Conservation (phyloP, 1,140 invertebrate species). For the Episyrphus balteatus region DNA sequence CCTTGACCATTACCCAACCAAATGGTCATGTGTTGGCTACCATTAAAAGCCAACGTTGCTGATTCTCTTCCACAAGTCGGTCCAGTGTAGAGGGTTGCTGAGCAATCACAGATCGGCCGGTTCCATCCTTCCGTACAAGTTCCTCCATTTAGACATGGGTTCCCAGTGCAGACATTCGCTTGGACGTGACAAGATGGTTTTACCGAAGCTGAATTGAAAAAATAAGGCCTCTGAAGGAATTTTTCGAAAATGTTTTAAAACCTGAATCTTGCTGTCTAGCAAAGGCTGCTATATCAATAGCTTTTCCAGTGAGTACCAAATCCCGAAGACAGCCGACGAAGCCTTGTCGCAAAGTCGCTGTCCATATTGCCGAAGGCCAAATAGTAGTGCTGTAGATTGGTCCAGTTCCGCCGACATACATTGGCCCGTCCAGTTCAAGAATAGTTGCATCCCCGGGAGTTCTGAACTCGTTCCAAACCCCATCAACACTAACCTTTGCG, state of each 20-base stretch:
- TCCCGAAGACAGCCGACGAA: constrained; percentile 94
- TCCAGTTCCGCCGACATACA: constrained; percentile 83
- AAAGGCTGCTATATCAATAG: constrained; percentile 80
- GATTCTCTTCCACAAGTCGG: constrained; percentile 87
- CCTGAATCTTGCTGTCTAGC: constrained; percentile 83
- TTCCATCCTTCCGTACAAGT: constrained; percentile 92
- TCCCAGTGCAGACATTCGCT: constrained; percentile 58
- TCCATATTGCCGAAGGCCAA: constrained; percentile 82
- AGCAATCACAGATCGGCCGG: constrained; percentile 91
- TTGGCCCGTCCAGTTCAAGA: constrained; percentile 75
- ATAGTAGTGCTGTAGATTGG: constrained; percentile 58
- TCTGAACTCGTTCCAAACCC: constrained; percentile 76
- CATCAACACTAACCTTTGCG: constrained; percentile 83
- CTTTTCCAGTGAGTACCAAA: constrained; percentile 82
- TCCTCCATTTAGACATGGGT: constrained; percentile 85
- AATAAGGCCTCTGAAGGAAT: neutral
- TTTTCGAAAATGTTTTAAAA: constrained; percentile 31
- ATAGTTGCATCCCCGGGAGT: constrained; percentile 73
- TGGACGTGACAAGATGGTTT: constrained; percentile 73
- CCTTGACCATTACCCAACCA: constrained; percentile 58
- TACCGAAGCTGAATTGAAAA: constrained; percentile 57
- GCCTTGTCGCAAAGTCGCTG: constrained; percentile 74
- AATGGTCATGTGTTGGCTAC: constrained; percentile 73
- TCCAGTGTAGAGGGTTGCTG: constrained; percentile 77
- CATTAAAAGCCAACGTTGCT: constrained; percentile 77